Conservation (phyloP, 2,888 invertebrate species). For the Lithophane socia region DNA sequence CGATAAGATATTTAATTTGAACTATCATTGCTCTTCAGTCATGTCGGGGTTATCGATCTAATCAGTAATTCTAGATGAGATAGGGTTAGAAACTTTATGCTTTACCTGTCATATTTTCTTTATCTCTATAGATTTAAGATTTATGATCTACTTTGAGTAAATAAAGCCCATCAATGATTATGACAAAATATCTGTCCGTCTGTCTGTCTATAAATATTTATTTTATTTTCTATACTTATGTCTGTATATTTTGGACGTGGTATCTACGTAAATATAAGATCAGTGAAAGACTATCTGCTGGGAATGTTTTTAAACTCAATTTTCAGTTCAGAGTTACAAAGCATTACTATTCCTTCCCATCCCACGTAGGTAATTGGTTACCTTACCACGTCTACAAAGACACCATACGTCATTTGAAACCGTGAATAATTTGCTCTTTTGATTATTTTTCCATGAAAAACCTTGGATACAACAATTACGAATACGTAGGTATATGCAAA, state of each 20-base stretch:
- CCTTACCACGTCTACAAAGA: not conserved
- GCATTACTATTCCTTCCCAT: not conserved
- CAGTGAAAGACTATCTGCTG: not conserved
- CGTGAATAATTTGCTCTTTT: not conserved
- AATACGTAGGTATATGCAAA: not conserved
- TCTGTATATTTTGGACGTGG: too few relatives aligned
- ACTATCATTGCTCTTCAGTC: slow-evolving; percentile 15
- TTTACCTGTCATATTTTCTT: slow-evolving; percentile 1
- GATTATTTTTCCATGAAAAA: not conserved
- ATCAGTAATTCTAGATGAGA: slow-evolving; percentile 27
- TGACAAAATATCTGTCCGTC: not conserved
- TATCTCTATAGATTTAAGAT: not conserved
- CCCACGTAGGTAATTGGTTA: not conserved
- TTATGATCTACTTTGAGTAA: not conserved
- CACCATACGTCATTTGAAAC: slow-evolving; percentile 9
- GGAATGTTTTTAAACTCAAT: not conserved
- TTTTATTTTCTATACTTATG: too few relatives aligned
- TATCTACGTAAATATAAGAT: not conserved
- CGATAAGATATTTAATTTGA: slow-evolving; percentile 15
- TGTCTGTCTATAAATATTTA: too few relatives aligned
- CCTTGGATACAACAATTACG: not conserved
- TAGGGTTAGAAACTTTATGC: not conserved
- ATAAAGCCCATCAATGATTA: not conserved
- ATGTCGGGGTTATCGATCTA: not conserved
- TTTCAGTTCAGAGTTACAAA: not conserved